Evolutionary conservation across 1,140 invertebrate species (phyloP), one percentile per base, ranked within the genome.

Genomic region (Cataglyphis hispanica): DNA sequence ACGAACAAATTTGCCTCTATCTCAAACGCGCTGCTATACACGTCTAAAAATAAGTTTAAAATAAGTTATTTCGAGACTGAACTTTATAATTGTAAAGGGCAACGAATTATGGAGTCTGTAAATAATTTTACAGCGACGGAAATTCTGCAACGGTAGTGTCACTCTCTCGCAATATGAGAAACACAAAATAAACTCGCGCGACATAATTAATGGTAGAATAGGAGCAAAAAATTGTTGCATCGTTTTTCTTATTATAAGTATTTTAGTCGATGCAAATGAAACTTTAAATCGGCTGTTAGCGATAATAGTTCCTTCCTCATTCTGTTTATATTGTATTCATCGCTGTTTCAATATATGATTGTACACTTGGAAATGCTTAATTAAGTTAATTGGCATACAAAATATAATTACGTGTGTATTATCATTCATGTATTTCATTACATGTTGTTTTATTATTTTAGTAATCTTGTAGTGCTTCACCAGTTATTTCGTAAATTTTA

Each of bases 311-410:
- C 11, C 61, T 64, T 50, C 8, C 19, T 69, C 80, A 66, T 25
- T 87, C 72, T 53, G 69, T 88, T 67, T 67, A 31, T 58, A 37
- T 53, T 74, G 72, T 56, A 74, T 63, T n/a, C 70, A 43, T 70
- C n/a, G n/a, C 27, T 56, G 5, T 43, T 25, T 22, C 10, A 50
- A 19, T 16, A 19, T 16, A 34, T 66, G 27, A 58, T 53, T 75
- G 64, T 53, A 84, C 58, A 67, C 84, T 70, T 22, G 86, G 63
- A 86, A 86, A 31, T 3, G 2, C 86, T 88, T 89, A 89, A 89
- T 89, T 88, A 86, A 85, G 67, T 89, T 90, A 90, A 90, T 90
- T 90, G 87, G 87, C 16, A 50, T 6, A 19, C 4, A 16, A 1
- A 16, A 5, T 50, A 50, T 6, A 5, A 16, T 8, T 50, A 50